Percentiles rank a stretch among this genome's conserved stretches.
These are phyloP conservation scores for Benthosema pterotum DNA, from an alignment of 2,797 vertebrate genomes.

Conservation along the genomic window DNA sequence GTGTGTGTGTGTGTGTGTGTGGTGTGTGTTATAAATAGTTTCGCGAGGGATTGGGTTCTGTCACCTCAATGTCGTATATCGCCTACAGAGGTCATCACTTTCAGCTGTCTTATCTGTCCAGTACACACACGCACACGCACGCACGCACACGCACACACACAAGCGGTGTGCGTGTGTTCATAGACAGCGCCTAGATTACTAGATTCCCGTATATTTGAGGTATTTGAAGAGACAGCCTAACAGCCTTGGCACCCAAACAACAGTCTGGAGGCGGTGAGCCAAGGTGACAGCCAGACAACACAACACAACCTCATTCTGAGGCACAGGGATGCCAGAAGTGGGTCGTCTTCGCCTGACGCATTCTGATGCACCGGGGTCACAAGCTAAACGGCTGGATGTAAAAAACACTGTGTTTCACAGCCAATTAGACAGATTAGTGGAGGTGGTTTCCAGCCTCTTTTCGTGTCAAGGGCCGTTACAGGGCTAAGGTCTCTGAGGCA, in stretches of 20 bases:
- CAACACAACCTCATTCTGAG: background rate
- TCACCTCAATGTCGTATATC: constrained; percentile 49
- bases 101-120: constrained; percentile 15
- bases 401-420: too few relatives aligned
- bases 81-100: constrained; percentile 34
- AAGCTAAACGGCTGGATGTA: too few relatives aligned
- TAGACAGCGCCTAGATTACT: background rate
- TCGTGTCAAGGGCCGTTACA: too few relatives aligned
- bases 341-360: too few relatives aligned
- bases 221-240: background rate
- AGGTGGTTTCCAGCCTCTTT: too few relatives aligned
- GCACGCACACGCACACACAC: constrained; percentile 8
- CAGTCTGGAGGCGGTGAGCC: constrained; percentile 49
- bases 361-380: too few relatives aligned
- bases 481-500: too few relatives aligned
- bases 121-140: background rate
- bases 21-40: constrained; percentile 38
- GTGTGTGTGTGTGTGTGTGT: constrained; percentile 15
- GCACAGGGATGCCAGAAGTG: too few relatives aligned
- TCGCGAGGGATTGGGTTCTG: constrained; percentile 30
- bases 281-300: constrained; percentile 50
- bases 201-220: background rate
- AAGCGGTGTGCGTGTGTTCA: too few relatives aligned
- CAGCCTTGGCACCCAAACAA: constrained; percentile 69
- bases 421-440: too few relatives aligned